Evolutionary conservation across 2,113 vertebrate genomes (phyloP).

Genomic region (Limnothrissa miodon): DNA sequence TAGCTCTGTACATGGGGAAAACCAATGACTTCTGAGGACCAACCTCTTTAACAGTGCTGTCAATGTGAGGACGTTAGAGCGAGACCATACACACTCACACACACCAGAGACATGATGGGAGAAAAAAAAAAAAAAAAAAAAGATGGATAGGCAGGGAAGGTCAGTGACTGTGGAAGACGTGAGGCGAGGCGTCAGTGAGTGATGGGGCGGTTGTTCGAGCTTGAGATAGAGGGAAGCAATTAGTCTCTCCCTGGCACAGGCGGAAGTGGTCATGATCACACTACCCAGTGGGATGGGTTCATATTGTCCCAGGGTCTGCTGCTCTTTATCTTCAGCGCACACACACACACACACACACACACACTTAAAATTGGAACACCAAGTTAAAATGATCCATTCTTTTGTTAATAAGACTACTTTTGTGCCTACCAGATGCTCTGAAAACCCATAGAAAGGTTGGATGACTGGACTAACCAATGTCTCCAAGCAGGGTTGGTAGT

Average conservation of each 20-base stretch:
- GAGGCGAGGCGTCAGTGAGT: conserved; percentile 34
- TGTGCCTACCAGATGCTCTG: not conserved
- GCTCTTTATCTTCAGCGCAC: conserved; percentile 54
- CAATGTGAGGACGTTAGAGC: not conserved
- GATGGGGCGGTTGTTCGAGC: conserved; percentile 34
- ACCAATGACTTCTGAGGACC: not conserved
- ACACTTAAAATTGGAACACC: not conserved
- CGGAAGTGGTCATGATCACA: conserved; percentile 51
- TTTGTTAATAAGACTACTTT: not conserved
- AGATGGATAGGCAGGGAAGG: conserved; percentile 15
- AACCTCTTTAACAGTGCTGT: not conserved
- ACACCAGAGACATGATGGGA: conserved; percentile 3
- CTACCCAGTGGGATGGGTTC: conserved; percentile 62
- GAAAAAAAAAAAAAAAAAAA: not conserved
- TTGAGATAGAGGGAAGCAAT: conserved; percentile 43
- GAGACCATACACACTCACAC: not conserved
- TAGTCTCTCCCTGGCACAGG: conserved; percentile 51
- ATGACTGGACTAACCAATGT: not conserved
- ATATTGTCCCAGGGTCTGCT: conserved; percentile 60
- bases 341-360: conserved; percentile 20
- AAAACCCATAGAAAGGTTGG: not conserved
- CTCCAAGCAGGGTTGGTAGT: not conserved
- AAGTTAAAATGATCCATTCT: not conserved
- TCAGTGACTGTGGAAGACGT: conserved; percentile 28
- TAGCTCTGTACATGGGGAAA: not conserved